Conservation (phyloP, 2,113 vertebrate genomes). For the Scolopax mira region DNA sequence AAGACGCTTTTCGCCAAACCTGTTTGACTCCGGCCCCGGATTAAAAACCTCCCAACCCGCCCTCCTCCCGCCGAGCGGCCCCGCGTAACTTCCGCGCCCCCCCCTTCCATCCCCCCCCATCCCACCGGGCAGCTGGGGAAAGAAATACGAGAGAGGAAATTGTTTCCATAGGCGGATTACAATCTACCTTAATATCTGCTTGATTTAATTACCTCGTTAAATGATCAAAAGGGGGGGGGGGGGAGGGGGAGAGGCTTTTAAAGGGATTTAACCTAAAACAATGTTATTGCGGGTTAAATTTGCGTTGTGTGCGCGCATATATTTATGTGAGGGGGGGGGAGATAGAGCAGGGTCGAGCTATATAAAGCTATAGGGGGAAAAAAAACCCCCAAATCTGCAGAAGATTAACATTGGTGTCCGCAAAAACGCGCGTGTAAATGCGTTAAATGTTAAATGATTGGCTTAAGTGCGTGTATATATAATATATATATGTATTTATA, state of each 20-base stretch:
- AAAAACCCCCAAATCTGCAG: too few species aligned
- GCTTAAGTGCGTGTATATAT: neutral
- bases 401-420: accelerated
- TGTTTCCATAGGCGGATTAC: constrained; percentile 43
- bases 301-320: neutral
- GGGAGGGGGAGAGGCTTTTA: constrained; percentile 17
- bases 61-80: neutral
- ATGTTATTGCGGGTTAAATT: constrained; percentile 57
- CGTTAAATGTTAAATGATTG: accelerated
- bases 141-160: constrained; percentile 16
- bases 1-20: neutral
- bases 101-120: too few species aligned
- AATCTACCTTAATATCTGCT: constrained; percentile 56
- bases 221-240: neutral
- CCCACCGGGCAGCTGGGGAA: neutral
- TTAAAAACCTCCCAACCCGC: neutral
- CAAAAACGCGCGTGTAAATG: neutral
- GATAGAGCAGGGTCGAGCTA: accelerated
- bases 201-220: constrained; percentile 70
- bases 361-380: neutral
- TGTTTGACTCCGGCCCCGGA: neutral
- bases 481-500: neutral
- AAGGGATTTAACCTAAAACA: constrained; percentile 58
- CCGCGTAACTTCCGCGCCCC: neutral
- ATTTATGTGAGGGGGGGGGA: neutral